Evolutionary conservation across 37 sponge, comb jelly and placozoan species (phyloP), one percentile per base, ranked within the genome.

Genomic region (Axinella damicornis): DNA sequence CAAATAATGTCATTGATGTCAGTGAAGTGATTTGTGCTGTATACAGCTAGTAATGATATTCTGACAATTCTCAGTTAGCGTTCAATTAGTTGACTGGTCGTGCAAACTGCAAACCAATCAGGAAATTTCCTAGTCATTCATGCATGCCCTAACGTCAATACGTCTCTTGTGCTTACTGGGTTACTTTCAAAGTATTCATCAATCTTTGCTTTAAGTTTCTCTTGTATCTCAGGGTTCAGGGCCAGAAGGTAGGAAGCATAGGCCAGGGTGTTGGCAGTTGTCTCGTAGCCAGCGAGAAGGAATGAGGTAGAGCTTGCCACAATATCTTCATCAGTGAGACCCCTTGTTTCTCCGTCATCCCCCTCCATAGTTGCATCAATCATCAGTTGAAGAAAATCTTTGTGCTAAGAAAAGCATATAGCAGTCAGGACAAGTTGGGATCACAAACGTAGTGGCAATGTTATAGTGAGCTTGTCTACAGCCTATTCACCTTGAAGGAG

Each of bases 271-370:
- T 79, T 94, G 61, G 85, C 83, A 28, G 95, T 94, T 19, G 95
- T 94, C 76, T 94, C 95, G 66, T 88, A 85, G 31, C 95, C 95
- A 76, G 95, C 95, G 15, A 90, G 71, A 38, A 94, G 35, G 79
- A 94, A 90, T 17, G 70, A 69, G 14, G 81, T 41, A 40, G 77
- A 85, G 35, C 81, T 71, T n/a, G 52, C 59, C 17, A 80, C 75
- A 56, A 94, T 78, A 62, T 87, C 85, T 37, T 63, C 82, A 66
- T 90, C 78, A 33, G 87, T 69, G 27, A 91, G 71, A 19, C 9
- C 9, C 46, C 19, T 57, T 9, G 4, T 46, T 46, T 46, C 46
- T 34, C 46, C 78, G 19, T 27, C 57, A 2, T 55, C 69, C 1
- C 75, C 77, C 21, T 89, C 83, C 0, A 28, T 63, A 54, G 59